Conservation (phyloP, 2,797 vertebrate genomes). For the Rhynchotus rufescens region DNA sequence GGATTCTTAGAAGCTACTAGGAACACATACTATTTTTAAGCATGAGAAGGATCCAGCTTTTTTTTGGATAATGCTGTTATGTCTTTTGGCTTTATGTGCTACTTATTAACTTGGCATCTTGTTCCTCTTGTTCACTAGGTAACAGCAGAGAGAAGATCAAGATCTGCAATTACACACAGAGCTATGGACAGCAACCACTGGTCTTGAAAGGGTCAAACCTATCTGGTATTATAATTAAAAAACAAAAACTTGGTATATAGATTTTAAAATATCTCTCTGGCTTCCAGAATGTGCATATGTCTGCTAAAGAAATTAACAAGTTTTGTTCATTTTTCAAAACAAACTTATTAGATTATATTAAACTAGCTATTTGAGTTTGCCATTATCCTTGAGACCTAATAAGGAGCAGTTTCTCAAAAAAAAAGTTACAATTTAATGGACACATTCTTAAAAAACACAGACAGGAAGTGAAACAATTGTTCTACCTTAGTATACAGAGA, state of each 20-base stretch:
- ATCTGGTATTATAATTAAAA: not conserved
- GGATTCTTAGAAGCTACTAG: not conserved
- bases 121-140: not conserved
- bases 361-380: conserved; percentile 9
- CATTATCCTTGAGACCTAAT: conserved; percentile 29
- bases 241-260: not conserved
- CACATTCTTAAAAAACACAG: conserved; percentile 32
- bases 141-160: not conserved
- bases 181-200: not conserved
- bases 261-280: not conserved
- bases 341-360: conserved; percentile 17
- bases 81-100: not conserved
- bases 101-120: not conserved
- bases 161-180: not conserved
- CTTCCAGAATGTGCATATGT: not conserved
- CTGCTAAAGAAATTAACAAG: not conserved
- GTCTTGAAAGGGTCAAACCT: not conserved
- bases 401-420: conserved; percentile 29
- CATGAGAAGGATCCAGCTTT: not conserved
- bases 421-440: conserved; percentile 60
- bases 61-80: not conserved
- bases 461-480: conserved; percentile 48
- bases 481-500: not conserved
- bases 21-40: conserved; percentile 2
- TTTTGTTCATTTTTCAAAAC: not conserved